A percentile compares a stretch with the other conserved stretches of the same genome.
Evolutionary conservation across 2,797 vertebrate genomes (phyloP).

Genomic region (Catamblyrhynchus diadema): DNA sequence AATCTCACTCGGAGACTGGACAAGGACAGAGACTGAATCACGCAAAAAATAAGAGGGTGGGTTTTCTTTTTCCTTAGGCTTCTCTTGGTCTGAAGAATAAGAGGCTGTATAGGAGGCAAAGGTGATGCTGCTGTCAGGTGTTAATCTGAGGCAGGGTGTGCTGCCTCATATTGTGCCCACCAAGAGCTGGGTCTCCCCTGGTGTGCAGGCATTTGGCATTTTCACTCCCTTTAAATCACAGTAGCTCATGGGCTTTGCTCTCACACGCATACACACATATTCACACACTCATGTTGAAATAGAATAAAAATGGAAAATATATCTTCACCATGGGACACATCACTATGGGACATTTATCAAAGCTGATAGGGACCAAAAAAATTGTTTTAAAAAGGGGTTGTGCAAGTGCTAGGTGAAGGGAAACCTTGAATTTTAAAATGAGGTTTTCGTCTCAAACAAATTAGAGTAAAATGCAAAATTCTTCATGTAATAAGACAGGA

Average conservation of each 20-base stretch:
- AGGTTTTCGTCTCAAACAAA: background rate
- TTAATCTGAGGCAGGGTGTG: background rate
- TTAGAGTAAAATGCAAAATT: background rate
- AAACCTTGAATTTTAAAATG: background rate
- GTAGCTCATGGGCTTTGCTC: background rate
- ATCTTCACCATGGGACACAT: background rate
- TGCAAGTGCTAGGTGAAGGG: background rate
- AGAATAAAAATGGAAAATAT: background rate
- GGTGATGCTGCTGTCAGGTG: background rate
- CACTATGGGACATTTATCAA: background rate
- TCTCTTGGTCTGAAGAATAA: background rate
- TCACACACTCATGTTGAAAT: background rate
- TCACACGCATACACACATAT: too few species aligned
- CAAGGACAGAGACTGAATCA: background rate
- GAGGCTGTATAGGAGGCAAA: background rate
- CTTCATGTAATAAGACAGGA: background rate
- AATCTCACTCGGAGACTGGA: background rate
- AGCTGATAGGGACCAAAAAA: background rate
- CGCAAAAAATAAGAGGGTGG: background rate
- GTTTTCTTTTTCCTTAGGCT: accelerated
- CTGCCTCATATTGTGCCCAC: accelerated
- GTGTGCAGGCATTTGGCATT: background rate
- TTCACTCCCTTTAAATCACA: background rate
- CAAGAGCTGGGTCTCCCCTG: background rate
- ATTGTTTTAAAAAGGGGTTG: background rate